Evolutionary conservation across 2,888 invertebrate species (phyloP).

Genomic region (Xiphydria camelus): DNA sequence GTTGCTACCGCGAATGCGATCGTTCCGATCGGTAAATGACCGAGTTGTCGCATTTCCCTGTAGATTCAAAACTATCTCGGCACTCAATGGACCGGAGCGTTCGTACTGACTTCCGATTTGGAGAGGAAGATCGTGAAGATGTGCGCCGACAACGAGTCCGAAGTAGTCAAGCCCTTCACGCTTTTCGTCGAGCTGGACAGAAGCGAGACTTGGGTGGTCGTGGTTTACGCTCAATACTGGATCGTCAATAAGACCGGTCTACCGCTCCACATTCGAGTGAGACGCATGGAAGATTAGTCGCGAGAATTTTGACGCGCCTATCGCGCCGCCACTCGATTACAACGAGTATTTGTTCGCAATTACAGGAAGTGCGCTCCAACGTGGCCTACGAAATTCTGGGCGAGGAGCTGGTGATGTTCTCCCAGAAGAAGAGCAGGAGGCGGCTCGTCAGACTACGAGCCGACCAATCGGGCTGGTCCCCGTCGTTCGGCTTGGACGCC

Average conservation of each 20-base stretch:
- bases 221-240: constrained; percentile 83
- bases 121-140: constrained; percentile 68
- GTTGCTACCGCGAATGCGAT: no score
- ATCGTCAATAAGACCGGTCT: constrained; percentile 86
- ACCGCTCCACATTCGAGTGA: constrained; percentile 78
- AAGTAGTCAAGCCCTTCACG: constrained; percentile 68
- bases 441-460: constrained; percentile 62
- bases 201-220: constrained; percentile 67
- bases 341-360: no score
- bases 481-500: constrained; percentile 68
- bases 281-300: no score
- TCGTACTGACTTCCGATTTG: constrained; percentile 69
- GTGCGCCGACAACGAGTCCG: constrained; percentile 69
- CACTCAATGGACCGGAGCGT: constrained; percentile 71
- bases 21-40: no score
- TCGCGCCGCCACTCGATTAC: no score
- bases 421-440: constrained; percentile 62
- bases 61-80: constrained; percentile 68
- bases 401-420: constrained; percentile 73
- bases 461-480: constrained; percentile 69
- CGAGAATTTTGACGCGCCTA: no score
- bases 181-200: constrained; percentile 71
- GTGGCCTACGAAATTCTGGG: constrained; percentile 63
- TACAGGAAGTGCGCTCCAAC: constrained; percentile 67
- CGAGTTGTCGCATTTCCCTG: constrained; percentile 17